Base-by-base conservation (phyloP, 2,888 invertebrate species). In the Mylabris sibirica region DNA sequence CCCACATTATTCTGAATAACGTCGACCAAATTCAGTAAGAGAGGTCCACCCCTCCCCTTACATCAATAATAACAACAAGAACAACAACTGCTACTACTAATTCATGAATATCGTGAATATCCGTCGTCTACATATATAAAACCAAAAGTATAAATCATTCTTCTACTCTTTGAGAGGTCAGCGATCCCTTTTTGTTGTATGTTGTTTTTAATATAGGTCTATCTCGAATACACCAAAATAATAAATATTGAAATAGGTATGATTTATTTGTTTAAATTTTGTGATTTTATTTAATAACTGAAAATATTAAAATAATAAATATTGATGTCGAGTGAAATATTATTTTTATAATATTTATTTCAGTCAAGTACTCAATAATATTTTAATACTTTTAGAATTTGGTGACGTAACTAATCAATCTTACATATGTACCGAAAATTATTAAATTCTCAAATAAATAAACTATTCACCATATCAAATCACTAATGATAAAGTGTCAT, bases 1-100 rank as follows among this genome's bases (percentile, higher is more conserved):
- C 73, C 74, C 70, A 66, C 72, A 69, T 75, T 72, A 75, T 75
- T 73, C 70, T 69, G 71, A 68, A 68, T 74, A 74, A 74, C 68
- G 71, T 70, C 67, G 68, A 64, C 69, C 30, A 53, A 24, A 53
- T 53, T 53, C 53, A 22, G 53, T 53, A 24, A 11, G 11, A 53
- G 53, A 53, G 22, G 53, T 22, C 53, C 53, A 53, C 53, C 53
- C 53, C 3, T 53, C 53, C 53, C 53, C 8, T 30, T 30, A 30
- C 4, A 30, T 24, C 53, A 22, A 24, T 22, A 22, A 53, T 12
- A 8, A 20, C 17, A 8, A 49, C 44, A 17, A 49, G 2, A 6
- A 44, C 17, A 17, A 44, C 44, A 17, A 49, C 44, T 49, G 20
- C 53, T 9, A 49, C 20, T 20, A 49, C 6, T 9, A 17, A 49